Evolutionary conservation across 2,888 invertebrate genomes (phyloP), one percentile per base, ranked within the genome.

Genomic region (Amiota mariae): DNA sequence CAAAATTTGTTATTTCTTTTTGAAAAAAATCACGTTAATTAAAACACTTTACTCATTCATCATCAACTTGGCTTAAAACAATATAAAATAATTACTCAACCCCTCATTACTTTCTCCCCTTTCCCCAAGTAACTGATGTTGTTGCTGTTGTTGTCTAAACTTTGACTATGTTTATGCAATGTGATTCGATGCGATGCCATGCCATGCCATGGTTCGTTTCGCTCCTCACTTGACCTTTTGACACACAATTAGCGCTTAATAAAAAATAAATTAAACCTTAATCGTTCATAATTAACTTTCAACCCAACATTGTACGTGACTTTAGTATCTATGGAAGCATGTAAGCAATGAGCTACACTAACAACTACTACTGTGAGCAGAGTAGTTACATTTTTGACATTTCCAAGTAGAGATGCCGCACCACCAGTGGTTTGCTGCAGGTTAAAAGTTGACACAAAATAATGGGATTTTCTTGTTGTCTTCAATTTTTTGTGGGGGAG

Each of bases 191-290:
- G 36, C 36, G 36, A 36, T 36, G 36, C 36, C 6, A 36, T 36
- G 15, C 4, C 59, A 18, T 59, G 15, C 59, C 15, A 11, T 18
- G 15, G 18, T 18, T 59, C 18, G 57, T 20, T 13, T 6, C 54
- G 54, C n/a, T 10, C 48, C 18, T 36, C 12, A 9, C 73, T 56
- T 73, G 72, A 75, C 79, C 79, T 75, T 71, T 79, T 78, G 78
- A 73, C 78, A 76, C 56, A 74, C 76, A 78, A 76, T 72, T 74
- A 56, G 68, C 66, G 49, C 59, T 74, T 78, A 75, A 77, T 49
- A 64, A 72, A 54, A 72, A 72, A 72, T 72, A 72, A 51, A 72
- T 72, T 72, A 72, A 72, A 72, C 49, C 54, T 46, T 64, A 72
- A 72, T 64, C 64, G 64, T 46, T 64, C 36, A 51, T 56, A 72